phyloP scores from a whole-genome alignment of 1,140 invertebrate species.

The Trichonephila inaurata region DNA sequence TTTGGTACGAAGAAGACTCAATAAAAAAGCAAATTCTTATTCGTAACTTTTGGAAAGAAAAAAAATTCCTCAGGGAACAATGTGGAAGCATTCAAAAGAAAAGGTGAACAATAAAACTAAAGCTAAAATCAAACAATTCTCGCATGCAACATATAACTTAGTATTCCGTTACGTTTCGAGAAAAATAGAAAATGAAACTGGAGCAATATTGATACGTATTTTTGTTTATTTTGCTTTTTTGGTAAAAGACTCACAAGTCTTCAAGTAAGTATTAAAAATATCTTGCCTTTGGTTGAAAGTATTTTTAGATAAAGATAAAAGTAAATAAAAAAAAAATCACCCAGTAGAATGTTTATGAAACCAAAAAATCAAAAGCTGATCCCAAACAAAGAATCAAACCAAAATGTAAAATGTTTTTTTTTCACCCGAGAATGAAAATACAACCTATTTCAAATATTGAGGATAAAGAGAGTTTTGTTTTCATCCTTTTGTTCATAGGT shows the following conservation, averaged over 20 bases:
- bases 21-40: neutral
- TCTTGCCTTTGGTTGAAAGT: neutral
- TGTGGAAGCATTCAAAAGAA: neutral
- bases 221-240: neutral
- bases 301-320: neutral
- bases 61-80: neutral
- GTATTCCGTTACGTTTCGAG: constrained; percentile 3
- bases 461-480: constrained; percentile 10
- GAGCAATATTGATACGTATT: constrained; percentile 19
- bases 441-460: constrained; percentile 47
- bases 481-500: neutral
- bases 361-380: neutral
- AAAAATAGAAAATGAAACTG: constrained; percentile 68
- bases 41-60: neutral
- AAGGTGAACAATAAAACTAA: neutral
- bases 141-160: constrained; percentile 20
- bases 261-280: neutral
- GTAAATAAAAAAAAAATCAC: neutral
- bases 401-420: constrained; percentile 11
- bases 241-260: neutral
- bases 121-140: neutral
- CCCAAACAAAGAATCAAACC: neutral
- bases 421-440: constrained; percentile 18
- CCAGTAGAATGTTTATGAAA: constrained; percentile 26
- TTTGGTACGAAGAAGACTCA: neutral